Conservation (phyloP, 1,140 invertebrate genomes). For the Papilio machaon region DNA sequence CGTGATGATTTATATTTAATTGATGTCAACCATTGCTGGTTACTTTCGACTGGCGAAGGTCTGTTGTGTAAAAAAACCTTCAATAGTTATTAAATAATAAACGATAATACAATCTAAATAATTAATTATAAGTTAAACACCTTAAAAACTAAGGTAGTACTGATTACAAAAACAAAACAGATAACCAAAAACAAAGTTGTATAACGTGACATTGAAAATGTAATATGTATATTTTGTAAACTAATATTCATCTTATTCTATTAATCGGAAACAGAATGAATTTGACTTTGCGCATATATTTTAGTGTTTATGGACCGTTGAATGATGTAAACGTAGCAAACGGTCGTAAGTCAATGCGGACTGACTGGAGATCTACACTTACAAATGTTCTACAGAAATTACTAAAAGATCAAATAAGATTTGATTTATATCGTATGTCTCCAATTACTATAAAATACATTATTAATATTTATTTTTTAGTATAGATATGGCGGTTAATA, state of each 20-base stretch:
- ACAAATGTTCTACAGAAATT: constrained; percentile 11
- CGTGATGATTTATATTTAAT: constrained; percentile 2
- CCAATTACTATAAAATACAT: neutral
- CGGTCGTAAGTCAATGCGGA: neutral
- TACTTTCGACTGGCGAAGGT: constrained; percentile 11
- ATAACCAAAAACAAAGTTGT: neutral
- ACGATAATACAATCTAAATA: neutral
- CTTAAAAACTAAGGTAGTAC: neutral
- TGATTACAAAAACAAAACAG: neutral
- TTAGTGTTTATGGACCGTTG: neutral
- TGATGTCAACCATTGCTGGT: constrained; percentile 18
- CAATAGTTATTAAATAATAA: constrained; percentile 1
- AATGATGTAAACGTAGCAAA: neutral
- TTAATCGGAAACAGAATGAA: neutral
- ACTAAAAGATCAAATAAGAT: neutral
- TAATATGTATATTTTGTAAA: too few species aligned
- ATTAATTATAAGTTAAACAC: neutral
- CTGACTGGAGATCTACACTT: neutral
- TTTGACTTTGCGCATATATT: neutral
- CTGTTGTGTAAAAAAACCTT: constrained; percentile 22
- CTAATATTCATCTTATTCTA: neutral
- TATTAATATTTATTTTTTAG: neutral
- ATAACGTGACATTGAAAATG: neutral
- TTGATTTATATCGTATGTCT: neutral
- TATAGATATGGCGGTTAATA: neutral